Base-by-base conservation (phyloP, 92 coral and sea anemone genomes). In the Paramuricea clavata region DNA sequence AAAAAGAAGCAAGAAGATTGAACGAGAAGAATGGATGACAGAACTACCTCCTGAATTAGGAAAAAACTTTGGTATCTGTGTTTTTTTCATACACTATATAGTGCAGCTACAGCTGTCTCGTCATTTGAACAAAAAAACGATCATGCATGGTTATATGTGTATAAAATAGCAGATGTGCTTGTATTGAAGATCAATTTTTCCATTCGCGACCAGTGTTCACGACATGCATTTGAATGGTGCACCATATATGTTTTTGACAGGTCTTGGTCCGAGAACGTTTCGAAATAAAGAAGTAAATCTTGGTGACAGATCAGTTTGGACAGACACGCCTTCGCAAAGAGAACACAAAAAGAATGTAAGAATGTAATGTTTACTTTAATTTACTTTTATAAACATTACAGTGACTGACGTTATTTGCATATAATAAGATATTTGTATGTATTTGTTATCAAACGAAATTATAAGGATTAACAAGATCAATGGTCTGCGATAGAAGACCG, bases 231-330 rank as follows among this genome's bases (percentile, higher is more conserved):
- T 54, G 26, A 54, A 54, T 17, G 16, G 1, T 47, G n/a, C 10
- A 10, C 44, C 44, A 39, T 10, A 39, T 39, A 10, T 47, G 1
- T 10, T 19, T 54, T 19, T 54, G 26, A 11, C 31, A 96, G 99
- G 99, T 59, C 91, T 96, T 67, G 99, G 99, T 49, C 90, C 99
- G 27, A 89, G 99, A 43, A 94, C 64, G 69, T 96, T 96, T 71
- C 92, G 99, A 49, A 92, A 81, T 15, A 89, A 83, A 81, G 98
- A 97, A 47, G 91, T 88, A 35, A 93, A 93, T 25, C 67, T 90
- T 75, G 99, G 99, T 21, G 99, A 96, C 81, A 95, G 93, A 26
- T 96, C 99, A 33, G 95, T 91, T 28, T 96, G 99, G 99, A 94
- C 98, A 3, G 99, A 96, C 76, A 93, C 98, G 0, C 97, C 99